phyloP scores from a whole-genome alignment of 1,140 invertebrate genomes.

The Mamestra configurata region DNA sequence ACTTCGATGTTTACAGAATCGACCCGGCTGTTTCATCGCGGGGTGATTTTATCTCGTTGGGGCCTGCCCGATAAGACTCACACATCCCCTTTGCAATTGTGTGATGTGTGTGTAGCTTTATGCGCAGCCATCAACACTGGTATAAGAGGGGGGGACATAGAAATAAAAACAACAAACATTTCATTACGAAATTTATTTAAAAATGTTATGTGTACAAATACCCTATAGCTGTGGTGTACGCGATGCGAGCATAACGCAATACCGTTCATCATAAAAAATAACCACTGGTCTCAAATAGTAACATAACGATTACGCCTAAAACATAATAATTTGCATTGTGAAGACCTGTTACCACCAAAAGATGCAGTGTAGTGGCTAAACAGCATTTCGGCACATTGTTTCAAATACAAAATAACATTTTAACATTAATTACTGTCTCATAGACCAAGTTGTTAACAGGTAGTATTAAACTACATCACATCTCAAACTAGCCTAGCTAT shows the following conservation, averaged over 20 bases:
- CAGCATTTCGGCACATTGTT: slow-evolving; percentile 8
- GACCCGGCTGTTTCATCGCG: too few relatives aligned
- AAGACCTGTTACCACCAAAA: background rate
- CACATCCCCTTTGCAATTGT: too few relatives aligned
- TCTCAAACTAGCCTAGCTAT: slow-evolving; percentile 37
- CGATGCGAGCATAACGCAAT: slow-evolving; percentile 39
- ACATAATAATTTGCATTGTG: slow-evolving; percentile 38
- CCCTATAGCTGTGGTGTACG: slow-evolving; percentile 71
- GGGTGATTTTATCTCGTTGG: too few relatives aligned
- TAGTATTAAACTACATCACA: slow-evolving; percentile 53
- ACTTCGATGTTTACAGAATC: too few relatives aligned
- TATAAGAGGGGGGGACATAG: background rate
- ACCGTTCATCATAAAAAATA: slow-evolving; percentile 39
- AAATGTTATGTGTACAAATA: slow-evolving; percentile 83
- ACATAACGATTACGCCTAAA: slow-evolving; percentile 45
- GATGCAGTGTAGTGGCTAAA: background rate
- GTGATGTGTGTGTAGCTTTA: too few relatives aligned
- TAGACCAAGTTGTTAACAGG: slow-evolving; percentile 59
- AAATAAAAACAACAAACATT: slow-evolving; percentile 58
- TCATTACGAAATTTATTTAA: slow-evolving; percentile 79
- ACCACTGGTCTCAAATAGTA: slow-evolving; percentile 34
- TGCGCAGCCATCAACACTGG: background rate
- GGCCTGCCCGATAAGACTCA: too few relatives aligned
- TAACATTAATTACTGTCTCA: slow-evolving; percentile 56
- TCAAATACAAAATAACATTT: slow-evolving; percentile 51